Percentiles rank a stretch among this genome's conserved stretches.
Evolutionary conservation across 2,113 vertebrate genomes (phyloP).

Genomic region (Solea solea): DNA sequence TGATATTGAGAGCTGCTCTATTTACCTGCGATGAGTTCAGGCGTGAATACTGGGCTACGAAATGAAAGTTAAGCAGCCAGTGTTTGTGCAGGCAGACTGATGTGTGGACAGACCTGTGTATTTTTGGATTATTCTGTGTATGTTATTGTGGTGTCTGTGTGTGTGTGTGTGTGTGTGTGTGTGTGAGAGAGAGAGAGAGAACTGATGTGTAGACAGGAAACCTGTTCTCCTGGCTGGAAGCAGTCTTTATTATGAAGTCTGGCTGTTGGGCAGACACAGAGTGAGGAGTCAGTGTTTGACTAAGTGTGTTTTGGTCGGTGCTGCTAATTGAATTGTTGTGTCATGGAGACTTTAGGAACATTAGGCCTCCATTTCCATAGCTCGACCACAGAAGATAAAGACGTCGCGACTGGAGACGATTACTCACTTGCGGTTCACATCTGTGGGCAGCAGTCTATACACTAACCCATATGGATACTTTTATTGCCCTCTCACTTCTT

Average conservation of each 20-base stretch:
- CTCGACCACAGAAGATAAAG: conserved; percentile 54
- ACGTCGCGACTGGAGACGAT: conserved; percentile 32
- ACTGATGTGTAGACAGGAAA: conserved; percentile 35
- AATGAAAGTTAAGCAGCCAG: conserved; percentile 53
- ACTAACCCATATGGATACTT: no score
- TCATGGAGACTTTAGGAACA: conserved; percentile 62
- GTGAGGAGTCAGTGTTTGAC: conserved; percentile 53
- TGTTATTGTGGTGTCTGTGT: conserved; percentile 11
- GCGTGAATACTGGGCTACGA: conserved; percentile 29
- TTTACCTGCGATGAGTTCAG: conserved; percentile 61
- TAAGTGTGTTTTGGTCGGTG: conserved; percentile 60
- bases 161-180: no score
- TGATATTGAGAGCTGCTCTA: conserved; percentile 53
- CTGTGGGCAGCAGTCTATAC: conserved; percentile 20
- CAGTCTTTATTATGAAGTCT: conserved; percentile 54
- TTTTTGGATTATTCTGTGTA: conserved; percentile 22
- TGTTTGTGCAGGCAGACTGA: conserved; percentile 51
- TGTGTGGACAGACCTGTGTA: conserved; percentile 30
- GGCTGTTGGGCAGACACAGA: conserved; percentile 33
- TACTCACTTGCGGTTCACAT: conserved; percentile 53
- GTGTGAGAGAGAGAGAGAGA: no score
- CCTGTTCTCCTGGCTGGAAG: conserved; percentile 43
- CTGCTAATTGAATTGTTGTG: conserved; percentile 78
- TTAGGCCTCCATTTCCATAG: conserved; percentile 52
- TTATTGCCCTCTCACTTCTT: no score